These are phyloP conservation scores for Oncorhynchus tshawytscha DNA, from an alignment of 2,113 vertebrate species.

Conservation along the genomic window DNA sequence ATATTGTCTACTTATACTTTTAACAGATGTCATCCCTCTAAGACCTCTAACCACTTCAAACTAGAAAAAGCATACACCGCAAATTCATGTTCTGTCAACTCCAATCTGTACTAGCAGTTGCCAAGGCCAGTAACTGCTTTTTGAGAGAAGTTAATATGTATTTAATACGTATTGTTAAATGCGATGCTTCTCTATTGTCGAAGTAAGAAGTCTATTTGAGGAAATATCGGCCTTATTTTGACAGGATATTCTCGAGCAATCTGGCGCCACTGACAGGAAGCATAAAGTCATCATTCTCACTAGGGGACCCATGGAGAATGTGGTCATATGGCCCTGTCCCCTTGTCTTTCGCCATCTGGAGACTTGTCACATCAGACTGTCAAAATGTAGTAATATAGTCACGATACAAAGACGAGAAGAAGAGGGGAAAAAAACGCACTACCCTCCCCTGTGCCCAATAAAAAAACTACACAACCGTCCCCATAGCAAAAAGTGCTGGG, in stretches of 20 bases:
- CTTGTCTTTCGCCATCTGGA: slow-evolving; percentile 66
- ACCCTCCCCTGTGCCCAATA: too few relatives aligned
- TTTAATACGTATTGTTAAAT: background rate
- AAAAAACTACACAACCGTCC: too few relatives aligned
- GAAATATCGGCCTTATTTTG: slow-evolving; percentile 36
- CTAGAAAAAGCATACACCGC: background rate
- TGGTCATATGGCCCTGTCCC: slow-evolving; percentile 50
- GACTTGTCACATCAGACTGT: slow-evolving; percentile 52
- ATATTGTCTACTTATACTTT: background rate
- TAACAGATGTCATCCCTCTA: background rate
- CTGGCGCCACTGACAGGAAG: slow-evolving; percentile 49
- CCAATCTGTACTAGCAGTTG: background rate
- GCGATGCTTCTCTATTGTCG: background rate
- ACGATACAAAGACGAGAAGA: slow-evolving; percentile 32
- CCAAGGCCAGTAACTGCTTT: background rate
- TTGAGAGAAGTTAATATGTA: background rate
- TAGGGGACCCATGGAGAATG: slow-evolving; percentile 13
- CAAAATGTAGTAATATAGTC: slow-evolving; percentile 32
- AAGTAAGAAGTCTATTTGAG: slow-evolving; percentile 11
- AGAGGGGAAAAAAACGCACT: slow-evolving; percentile 4
- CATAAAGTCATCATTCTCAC: slow-evolving; percentile 37
- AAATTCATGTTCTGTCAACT: background rate
- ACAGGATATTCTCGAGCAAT: slow-evolving; percentile 33
- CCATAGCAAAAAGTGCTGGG: slow-evolving; percentile 31
- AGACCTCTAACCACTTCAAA: background rate